Base-by-base conservation (phyloP, 2,888 invertebrate genomes). In the Eilema sororculum region DNA sequence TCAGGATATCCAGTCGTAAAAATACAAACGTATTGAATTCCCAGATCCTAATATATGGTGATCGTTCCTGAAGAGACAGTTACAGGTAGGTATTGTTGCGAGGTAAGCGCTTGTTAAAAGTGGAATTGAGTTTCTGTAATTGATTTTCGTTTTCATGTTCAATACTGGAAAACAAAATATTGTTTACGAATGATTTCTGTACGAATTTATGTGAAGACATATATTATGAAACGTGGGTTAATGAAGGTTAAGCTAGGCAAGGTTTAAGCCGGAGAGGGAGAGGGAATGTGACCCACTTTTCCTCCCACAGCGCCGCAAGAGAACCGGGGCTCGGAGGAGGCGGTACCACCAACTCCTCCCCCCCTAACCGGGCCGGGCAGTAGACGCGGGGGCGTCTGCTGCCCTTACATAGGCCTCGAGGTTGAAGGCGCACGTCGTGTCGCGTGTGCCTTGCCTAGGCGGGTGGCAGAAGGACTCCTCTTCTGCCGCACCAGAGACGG, bases 31-130 rank as follows among this genome's bases (percentile, higher is more conserved):
- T n/a, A 52, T n/a, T 52, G 52, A 52, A 52, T 52, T 9, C n/a
- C 52, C n/a, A n/a, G 2, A 37, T 37, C n/a, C 52, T 52, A 52
- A 52, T 52, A n/a, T 52, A 52, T 52, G 52, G 52, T 52, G 52
- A 52, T 52, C n/a, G 52, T 52, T 52, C 0, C n/a, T 52, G n/a
- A 52, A 52, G n/a, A 52, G 52, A 52, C 52, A n/a, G 52, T n/a
- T 52, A 52, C n/a, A 52, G 52, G 52, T 16, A 52, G 52, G 52
- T n/a, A 52, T 52, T 52, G n/a, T 52, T n/a, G 52, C 52, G 52
- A n/a, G 8, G n/a, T 2, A n/a, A n/a, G 52, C 52, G 52, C 20
- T 52, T n/a, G 52, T 52, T 52, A 52, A 52, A 52, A 52, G 20
- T 9, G 8, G n/a, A 52, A 52, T 52, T 2, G 52, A 52, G 52